phyloP scores from a whole-genome alignment of 2,888 invertebrate species.

The Chromoteleia sp. region DNA sequence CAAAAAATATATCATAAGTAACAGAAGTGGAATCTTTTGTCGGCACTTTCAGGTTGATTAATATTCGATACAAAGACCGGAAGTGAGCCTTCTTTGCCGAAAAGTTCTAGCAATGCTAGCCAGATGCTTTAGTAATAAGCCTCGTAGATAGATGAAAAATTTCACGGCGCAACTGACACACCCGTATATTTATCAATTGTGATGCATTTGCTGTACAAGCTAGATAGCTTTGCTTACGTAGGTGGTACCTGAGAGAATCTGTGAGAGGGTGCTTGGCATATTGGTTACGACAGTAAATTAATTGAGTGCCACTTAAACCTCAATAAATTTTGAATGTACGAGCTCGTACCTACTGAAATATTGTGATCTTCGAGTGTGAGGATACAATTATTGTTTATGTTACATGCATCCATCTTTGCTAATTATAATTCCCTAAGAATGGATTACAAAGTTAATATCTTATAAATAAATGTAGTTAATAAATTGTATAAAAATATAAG shows the following conservation, averaged over 20 bases:
- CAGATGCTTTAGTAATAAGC: slow-evolving; percentile 61
- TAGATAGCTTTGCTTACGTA: background rate
- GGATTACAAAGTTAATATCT: too few species aligned
- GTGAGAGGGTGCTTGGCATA: slow-evolving; percentile 36
- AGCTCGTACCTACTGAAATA: background rate
- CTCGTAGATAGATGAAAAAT: slow-evolving; percentile 54
- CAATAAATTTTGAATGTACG: slow-evolving; percentile 77
- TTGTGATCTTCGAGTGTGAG: background rate
- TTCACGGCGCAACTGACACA: slow-evolving; percentile 65
- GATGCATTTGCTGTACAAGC: slow-evolving; percentile 30
- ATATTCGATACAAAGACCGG: slow-evolving; percentile 56
- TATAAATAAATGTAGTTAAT: too few species aligned
- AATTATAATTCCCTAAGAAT: too few species aligned
- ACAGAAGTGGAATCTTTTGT: slow-evolving; percentile 48
- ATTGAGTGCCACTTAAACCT: slow-evolving; percentile 74
- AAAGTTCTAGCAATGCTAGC: slow-evolving; percentile 35
- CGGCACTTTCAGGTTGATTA: slow-evolving; percentile 55
- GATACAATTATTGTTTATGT: too few species aligned
- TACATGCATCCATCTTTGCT: too few species aligned
- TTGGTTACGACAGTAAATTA: slow-evolving; percentile 73
- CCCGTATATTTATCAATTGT: slow-evolving; percentile 48
- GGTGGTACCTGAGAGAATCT: slow-evolving; percentile 1
- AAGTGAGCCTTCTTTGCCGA: slow-evolving; percentile 45
- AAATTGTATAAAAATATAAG: too few species aligned
- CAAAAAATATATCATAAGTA: slow-evolving; percentile 18